Evolutionary conservation across 2,888 invertebrate genomes (phyloP), one percentile per base, ranked within the genome.

Genomic region (Apamea anceps): DNA sequence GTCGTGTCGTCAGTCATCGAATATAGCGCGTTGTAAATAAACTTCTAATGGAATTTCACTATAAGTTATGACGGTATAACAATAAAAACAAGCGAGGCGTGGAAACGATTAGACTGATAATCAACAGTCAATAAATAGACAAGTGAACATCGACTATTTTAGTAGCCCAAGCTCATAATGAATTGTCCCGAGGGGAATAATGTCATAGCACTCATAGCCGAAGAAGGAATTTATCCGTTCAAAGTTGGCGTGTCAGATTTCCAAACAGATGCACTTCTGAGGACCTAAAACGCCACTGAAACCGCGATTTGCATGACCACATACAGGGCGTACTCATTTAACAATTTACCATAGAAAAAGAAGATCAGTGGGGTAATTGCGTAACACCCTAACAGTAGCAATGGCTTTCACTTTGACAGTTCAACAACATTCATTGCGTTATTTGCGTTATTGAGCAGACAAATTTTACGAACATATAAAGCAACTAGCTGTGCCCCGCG

Each of bases 21-120:
- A 86, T 89, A 87, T 86, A 90, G 84, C 76, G 32, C 73, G 82
- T 72, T 73, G 85, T 80, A 85, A 89, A 88, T 89, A 89, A 88
- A 82, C 72, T 77, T 68, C 67, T 80, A 88, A 81, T 77, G 82
- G 76, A 79, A 86, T 88, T 84, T 73, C 54, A 62, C 83, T 81
- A 84, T 81, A 73, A 81, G 60, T 79, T 79, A 84, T 86, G 71
- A 63, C 37, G 72, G n/a, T 73, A 73, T 70, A 82, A 71, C 83
- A 84, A 79, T 83, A 79, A 84, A 78, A 86, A 74, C 18, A 84
- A 84, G n/a, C 48, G 74, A 57, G 54, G 72, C 37, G 18, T 82
- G 51, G 13, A 74, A 66, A 63, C 63, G 79, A 85, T 72, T 75
- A n/a, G 42, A 51, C 37, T 63, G 42, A 60, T 60, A 65, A 71